Conservation (phyloP, 2,888 invertebrate genomes). For the Callinectes sapidus region DNA sequence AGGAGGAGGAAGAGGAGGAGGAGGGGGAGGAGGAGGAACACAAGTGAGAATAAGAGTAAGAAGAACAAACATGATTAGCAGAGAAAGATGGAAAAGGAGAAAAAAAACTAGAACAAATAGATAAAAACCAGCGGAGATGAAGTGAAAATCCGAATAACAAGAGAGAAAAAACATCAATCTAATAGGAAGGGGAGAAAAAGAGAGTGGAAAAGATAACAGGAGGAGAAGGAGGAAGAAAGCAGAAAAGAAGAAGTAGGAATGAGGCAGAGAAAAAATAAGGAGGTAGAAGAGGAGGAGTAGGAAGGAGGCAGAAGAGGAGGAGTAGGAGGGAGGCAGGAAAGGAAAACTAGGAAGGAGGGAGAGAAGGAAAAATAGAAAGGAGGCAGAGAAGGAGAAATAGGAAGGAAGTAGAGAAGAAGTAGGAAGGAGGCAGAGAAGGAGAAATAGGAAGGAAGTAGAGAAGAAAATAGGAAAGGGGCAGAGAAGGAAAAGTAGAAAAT, state of each 20-base stretch:
- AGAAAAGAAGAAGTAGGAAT: not conserved
- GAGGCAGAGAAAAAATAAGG: not conserved
- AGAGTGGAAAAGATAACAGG: too few relatives aligned
- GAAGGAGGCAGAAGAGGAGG: not conserved
- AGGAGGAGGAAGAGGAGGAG: too few relatives aligned
- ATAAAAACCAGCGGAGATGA: too few relatives aligned
- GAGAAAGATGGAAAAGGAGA: not conserved
- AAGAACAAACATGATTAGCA: too few relatives aligned
- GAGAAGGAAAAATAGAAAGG: not conserved
- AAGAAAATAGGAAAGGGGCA: too few relatives aligned
- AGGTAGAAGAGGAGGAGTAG: not conserved
- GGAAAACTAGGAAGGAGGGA: not conserved
- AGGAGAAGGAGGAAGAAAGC: not conserved
- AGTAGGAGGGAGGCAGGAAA: not conserved
- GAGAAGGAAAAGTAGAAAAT: not conserved
- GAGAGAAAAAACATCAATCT: not conserved
- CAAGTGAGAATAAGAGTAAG: too few relatives aligned
- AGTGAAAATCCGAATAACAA: too few relatives aligned
- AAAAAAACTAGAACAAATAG: not conserved
- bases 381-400: not conserved
- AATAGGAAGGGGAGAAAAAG: not conserved
- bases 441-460: not conserved
- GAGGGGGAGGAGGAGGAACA: too few relatives aligned
- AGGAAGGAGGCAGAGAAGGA: not conserved
- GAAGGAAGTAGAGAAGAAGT: too few relatives aligned